A percentile compares a stretch with the other conserved stretches of the same genome.
These are phyloP conservation scores for Odontomachus brunneus DNA, from an alignment of 1,140 invertebrate genomes.

Conservation along the genomic window DNA sequence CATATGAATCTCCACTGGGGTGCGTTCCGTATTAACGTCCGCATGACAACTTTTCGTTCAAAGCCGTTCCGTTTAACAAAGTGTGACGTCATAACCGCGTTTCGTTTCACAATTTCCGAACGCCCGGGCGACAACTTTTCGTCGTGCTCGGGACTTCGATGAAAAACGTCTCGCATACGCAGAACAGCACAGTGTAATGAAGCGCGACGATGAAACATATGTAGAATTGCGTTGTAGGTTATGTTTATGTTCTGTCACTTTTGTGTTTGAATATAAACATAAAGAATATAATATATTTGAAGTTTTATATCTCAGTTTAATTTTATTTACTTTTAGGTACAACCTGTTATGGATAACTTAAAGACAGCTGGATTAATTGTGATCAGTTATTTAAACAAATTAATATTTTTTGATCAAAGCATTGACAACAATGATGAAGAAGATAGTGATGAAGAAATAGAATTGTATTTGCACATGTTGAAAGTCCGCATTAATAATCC, in stretches of 20 bases:
- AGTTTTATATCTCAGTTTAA: too few relatives aligned
- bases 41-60: constrained; percentile 15
- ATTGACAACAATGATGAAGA: constrained; percentile 1
- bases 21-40: constrained; percentile 17
- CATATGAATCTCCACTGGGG: too few relatives aligned
- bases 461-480: constrained; percentile 5
- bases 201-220: background rate
- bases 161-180: background rate
- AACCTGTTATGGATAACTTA: too few relatives aligned
- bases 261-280: too few relatives aligned
- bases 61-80: constrained; percentile 11
- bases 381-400: background rate
- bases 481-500: constrained; percentile 12
- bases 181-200: constrained; percentile 4
- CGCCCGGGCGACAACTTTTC: constrained; percentile 14
- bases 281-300: too few relatives aligned
- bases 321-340: too few relatives aligned
- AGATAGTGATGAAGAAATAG: constrained; percentile 17
- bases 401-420: constrained; percentile 6
- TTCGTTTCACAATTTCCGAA: constrained; percentile 18
- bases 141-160: constrained; percentile 1
- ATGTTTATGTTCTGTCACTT: background rate
- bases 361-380: too few relatives aligned
- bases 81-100: constrained; percentile 22
- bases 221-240: background rate